Evolutionary conservation across 2,888 invertebrate species (phyloP).

Genomic region (Eilema griseolum): DNA sequence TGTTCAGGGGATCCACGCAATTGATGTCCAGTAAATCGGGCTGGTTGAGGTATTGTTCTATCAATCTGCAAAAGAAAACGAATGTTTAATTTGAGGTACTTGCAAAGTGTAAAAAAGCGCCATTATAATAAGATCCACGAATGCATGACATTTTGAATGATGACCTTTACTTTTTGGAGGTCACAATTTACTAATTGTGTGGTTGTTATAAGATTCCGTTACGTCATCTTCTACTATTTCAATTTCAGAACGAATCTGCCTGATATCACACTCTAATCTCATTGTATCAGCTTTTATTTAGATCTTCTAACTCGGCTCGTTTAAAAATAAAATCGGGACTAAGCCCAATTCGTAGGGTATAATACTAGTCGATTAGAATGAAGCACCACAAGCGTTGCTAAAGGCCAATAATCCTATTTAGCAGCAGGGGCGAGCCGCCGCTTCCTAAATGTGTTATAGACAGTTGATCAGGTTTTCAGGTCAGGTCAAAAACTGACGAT

Average conservation of each 20-base stretch:
- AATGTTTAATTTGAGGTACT: not conserved
- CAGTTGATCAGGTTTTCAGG: conserved; percentile 50
- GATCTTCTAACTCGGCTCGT: conserved; percentile 12
- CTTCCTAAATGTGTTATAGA: conserved; percentile 45
- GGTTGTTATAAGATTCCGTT: too few species aligned
- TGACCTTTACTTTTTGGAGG: too few species aligned
- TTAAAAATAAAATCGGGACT: conserved; percentile 30
- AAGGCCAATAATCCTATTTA: conserved; percentile 56
- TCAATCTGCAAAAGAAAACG: conserved; percentile 83
- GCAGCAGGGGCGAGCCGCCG: conserved; percentile 29
- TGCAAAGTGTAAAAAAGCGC: too few species aligned
- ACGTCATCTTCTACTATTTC: too few species aligned
- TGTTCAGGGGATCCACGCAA: conserved; percentile 97
- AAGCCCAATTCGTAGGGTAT: conserved; percentile 29
- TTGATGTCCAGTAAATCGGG: conserved; percentile 94
- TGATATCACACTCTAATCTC: not conserved
- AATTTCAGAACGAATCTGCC: too few species aligned
- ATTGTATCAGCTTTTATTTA: conserved; percentile 3
- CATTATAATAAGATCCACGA: too few species aligned
- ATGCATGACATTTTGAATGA: too few species aligned
- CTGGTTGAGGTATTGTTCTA: conserved; percentile 88
- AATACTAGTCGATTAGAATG: conserved; percentile 39
- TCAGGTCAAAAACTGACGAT: conserved; percentile 19
- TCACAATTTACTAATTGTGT: too few species aligned
- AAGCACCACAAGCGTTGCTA: conserved; percentile 55